Evolutionary conservation across 2,888 invertebrate genomes (phyloP).

Genomic region (Hyalella azteca): DNA sequence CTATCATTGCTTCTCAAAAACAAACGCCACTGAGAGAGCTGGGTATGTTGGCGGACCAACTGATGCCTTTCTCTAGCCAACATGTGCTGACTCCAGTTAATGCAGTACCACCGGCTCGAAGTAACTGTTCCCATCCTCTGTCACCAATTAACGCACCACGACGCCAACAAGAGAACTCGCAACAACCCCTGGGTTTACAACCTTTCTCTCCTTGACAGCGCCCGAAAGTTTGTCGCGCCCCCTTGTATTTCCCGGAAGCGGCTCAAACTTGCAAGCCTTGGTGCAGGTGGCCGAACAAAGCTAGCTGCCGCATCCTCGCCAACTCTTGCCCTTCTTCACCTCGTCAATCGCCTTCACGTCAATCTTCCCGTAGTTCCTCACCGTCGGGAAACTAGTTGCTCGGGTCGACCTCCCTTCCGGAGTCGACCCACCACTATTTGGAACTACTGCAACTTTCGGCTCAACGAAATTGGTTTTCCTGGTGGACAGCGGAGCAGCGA

Average conservation of each 20-base stretch:
- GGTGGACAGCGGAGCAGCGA: not conserved
- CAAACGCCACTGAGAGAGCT: not conserved
- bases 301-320: not conserved
- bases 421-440: not conserved
- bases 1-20: not conserved
- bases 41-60: not conserved
- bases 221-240: not conserved
- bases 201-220: not conserved
- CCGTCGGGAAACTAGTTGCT: not conserved
- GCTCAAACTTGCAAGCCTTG: not conserved
- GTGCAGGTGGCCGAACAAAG: not conserved
- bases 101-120: not conserved
- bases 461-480: not conserved
- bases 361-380: too few relatives aligned
- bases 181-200: not conserved
- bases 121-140: not conserved
- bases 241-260: not conserved
- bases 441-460: not conserved
- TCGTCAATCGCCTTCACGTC: too few relatives aligned
- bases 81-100: not conserved
- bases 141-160: not conserved
- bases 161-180: too few relatives aligned
- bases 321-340: not conserved
- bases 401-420: not conserved
- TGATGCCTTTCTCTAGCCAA: not conserved